Evolutionary conservation across 2,113 vertebrate genomes (phyloP), one percentile per base, ranked within the genome.

Genomic region (Carlito syrichta): DNA sequence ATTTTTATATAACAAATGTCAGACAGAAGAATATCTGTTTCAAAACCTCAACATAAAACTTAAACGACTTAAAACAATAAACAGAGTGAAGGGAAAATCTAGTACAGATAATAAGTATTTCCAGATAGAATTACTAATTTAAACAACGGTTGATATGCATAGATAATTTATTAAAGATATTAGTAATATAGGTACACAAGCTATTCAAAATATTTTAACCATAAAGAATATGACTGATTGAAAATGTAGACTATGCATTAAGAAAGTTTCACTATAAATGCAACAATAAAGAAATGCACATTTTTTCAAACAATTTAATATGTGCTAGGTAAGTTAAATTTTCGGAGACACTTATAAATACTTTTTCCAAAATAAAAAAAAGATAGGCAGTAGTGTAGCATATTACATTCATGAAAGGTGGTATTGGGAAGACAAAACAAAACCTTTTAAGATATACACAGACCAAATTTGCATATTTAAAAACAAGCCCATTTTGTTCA

Each of bases 251-350:
- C 0, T 60, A 40, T 56, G 40, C n/a, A 12, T 88, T 86, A 77
- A 79, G 77, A n/a, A 85, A 12, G 14, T 73, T 66, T 89, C 6
- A 50, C 32, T 73, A 78, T 32, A 63, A 52, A 79, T 48, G 84
- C 14, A 83, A 6, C 17, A 52, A 43, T 38, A 73, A 95, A 94
- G 32, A 76, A 9, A 52, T 83, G 48, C 88, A 78, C 40, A 50
- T 66, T 94, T 97, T 97, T 94, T 83, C 52, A 58, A 68, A 73
- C 17, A 76, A 7, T 16, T 81, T 95, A 23, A 58, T 69, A 94
- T 98, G n/a, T n/a, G n/a, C n/a, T 95, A 86, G 79, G 19, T 22
- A 13, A 0, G 82, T 66, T 60, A 97, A 98, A 93, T 92, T 62
- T 60, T 91, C 86, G 92, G 10, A 40, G 66, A 96, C 6, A 23